Evolutionary conservation across 2,113 vertebrate genomes (phyloP).

Genomic region (Podarcis cretensis): DNA sequence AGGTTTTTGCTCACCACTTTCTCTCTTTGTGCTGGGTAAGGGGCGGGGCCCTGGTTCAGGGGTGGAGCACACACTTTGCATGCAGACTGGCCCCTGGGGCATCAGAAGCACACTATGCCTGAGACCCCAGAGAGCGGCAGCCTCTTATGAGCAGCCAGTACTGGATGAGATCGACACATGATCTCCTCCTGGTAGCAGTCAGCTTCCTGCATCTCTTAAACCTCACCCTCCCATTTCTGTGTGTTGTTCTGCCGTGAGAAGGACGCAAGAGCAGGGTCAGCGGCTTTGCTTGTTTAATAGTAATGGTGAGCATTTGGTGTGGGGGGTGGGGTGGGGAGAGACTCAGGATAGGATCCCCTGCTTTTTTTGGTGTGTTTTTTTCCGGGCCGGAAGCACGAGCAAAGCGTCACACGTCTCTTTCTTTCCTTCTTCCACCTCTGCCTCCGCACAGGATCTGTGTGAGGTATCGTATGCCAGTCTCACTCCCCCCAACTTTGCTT

Average conservation of each 20-base stretch:
- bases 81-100: background rate
- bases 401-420: conserved; percentile 22
- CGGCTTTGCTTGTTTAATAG: background rate
- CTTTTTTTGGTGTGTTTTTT: background rate
- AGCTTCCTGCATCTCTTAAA: background rate
- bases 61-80: background rate
- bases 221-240: background rate
- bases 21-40: no score
- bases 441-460: conserved; percentile 87
- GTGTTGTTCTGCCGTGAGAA: background rate
- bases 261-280: no score
- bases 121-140: background rate
- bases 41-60: background rate
- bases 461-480: conserved; percentile 75
- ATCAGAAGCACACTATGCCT: background rate
- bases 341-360: background rate
- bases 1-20: background rate
- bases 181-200: no score
- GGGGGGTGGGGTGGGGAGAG: background rate
- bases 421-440: conserved; percentile 32
- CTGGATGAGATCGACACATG: background rate
- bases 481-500: background rate
- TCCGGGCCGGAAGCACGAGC: background rate
- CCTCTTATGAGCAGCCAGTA: no score
- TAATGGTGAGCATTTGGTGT: background rate